Base-by-base conservation (phyloP, 2,888 invertebrate species). In the Neoscelio sp. region DNA sequence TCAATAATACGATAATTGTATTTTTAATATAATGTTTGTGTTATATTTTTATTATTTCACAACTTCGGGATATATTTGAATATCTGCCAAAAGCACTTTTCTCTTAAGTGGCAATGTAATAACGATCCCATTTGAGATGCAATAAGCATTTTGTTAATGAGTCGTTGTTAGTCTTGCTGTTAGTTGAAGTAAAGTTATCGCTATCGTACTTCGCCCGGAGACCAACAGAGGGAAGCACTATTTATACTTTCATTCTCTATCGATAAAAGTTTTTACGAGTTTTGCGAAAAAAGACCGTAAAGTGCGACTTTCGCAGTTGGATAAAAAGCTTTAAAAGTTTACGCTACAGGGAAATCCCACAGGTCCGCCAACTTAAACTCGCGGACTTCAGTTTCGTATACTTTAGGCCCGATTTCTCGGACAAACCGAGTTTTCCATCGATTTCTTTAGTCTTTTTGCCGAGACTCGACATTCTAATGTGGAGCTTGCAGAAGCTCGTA, bases 311-410 rank as follows among this genome's bases (percentile, higher is more conserved):
- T 79, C 71, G 50, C 71, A 71, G 75, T 56, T 46, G 71, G 71
- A 79, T 71, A 71, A 79, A 79, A 75, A 79, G 74, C 71, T 75
- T 58, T 54, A 62, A 71, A 75, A 75, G 75, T 75, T 78, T 56
- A 71, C 44, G 75, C 67, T 65, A 44, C 52, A 26, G 50, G 64
- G 74, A 74, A 78, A 74, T 78, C 78, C 70, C 73, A 62, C 78
- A 68, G 64, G 71, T 78, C 54, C 64, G 46, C 58, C 50, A 42
- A 64, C 70, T 70, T 50, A 7, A 35, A 73, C 60, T 56, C 44
- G 30, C 15, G 30, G 58, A 68, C 73, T 73, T 60, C 28, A 64
- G 62, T 68, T 74, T 56, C 46, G 20, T 62, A 38, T 58, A 56
- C 58, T 73, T 48, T 38, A 64, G 64, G 56, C 64, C 26, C 52